Conservation (phyloP, 2,113 vertebrate genomes). For the Odontesthes bonariensis region DNA sequence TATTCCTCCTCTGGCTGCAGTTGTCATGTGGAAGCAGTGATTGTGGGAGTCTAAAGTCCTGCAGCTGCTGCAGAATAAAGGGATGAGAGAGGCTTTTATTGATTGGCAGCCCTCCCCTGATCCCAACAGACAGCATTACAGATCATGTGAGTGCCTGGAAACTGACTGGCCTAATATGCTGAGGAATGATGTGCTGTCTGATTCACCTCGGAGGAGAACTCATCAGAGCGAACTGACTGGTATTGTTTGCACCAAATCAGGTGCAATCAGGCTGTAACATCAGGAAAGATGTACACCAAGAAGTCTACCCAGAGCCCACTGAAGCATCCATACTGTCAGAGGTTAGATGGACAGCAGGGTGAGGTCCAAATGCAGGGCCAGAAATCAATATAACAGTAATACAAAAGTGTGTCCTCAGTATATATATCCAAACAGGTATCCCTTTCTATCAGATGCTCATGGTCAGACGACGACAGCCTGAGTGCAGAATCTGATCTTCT, state of each 20-base stretch:
- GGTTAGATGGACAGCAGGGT: no score
- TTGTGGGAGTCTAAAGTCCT: constrained; percentile 6
- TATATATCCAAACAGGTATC: no score
- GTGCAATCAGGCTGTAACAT: background rate
- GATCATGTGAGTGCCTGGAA: constrained; percentile 42
- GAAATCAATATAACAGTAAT: no score
- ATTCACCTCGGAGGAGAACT: no score
- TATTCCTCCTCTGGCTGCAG: background rate
- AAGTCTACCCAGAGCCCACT: background rate
- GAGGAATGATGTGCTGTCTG: constrained; percentile 17
- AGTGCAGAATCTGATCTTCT: no score
- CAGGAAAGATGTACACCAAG: background rate
- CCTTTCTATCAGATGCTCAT: no score
- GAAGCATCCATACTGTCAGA: no score
- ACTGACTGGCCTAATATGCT: background rate
- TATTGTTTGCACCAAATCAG: background rate
- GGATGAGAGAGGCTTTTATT: constrained; percentile 36
- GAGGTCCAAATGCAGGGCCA: no score
- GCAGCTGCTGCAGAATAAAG: constrained; percentile 14
- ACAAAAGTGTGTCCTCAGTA: no score
- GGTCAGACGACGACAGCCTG: no score
- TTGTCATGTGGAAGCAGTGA: background rate
- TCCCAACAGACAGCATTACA: constrained; percentile 9
- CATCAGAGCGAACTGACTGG: no score
- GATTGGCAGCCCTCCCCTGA: constrained; percentile 19